Evolutionary conservation across 2,797 vertebrate genomes (phyloP).

Genomic region (Lepilemur septentrionalis): DNA sequence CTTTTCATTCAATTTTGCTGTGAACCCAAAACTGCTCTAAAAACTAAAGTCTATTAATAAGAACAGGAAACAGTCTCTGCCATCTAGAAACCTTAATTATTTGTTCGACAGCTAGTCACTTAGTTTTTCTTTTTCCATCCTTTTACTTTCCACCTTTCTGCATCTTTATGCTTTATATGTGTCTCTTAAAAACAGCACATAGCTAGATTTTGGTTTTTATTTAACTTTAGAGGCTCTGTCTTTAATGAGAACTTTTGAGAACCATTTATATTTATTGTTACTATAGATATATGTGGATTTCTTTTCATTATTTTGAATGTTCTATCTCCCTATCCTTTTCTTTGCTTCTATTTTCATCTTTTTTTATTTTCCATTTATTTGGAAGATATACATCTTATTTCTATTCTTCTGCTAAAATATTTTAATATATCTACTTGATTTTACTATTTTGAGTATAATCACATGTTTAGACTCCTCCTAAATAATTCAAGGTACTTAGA

Average conservation of each 20-base stretch:
- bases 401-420: neutral
- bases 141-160: neutral
- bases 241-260: slow-evolving; percentile 18
- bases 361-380: slow-evolving; percentile 6
- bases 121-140: neutral
- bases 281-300: neutral
- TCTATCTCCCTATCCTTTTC: neutral
- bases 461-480: neutral
- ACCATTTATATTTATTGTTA: neutral
- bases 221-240: neutral
- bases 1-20: neutral
- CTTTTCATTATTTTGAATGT: slow-evolving; percentile 15
- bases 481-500: neutral
- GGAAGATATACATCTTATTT: neutral
- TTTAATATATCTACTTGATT: neutral
- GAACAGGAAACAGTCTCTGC: neutral
- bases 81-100: neutral
- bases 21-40: neutral
- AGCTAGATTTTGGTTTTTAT: neutral
- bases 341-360: neutral
- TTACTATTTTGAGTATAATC: neutral
- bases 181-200: neutral
- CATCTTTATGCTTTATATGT: neutral
- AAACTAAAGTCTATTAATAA: neutral
- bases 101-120: neutral